A percentile compares a stretch with the other conserved stretches of the same genome.
Conservation (phyloP, 1,140 invertebrate genomes). For the Caenorhabditis tropicalis region DNA sequence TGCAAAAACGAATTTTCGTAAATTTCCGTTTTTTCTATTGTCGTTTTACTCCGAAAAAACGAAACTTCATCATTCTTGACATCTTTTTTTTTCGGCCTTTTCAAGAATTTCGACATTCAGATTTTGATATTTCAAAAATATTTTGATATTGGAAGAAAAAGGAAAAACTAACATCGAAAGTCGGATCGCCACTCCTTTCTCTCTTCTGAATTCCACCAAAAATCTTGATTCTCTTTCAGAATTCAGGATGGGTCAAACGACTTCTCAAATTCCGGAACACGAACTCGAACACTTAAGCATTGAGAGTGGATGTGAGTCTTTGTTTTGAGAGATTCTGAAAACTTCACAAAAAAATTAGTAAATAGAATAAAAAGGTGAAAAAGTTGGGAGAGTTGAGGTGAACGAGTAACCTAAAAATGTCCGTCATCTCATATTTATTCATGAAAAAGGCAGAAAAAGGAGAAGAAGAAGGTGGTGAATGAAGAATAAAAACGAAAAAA, state of each 20-base stretch:
- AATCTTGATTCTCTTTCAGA: neutral
- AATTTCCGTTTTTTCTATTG: neutral
- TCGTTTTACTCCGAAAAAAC: neutral
- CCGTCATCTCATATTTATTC: constrained; percentile 22
- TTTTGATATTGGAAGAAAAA: neutral
- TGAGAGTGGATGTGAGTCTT: constrained; percentile 62
- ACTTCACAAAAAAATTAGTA: neutral
- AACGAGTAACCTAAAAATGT: neutral
- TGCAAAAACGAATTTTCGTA: constrained; percentile 37
- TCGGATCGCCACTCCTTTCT: neutral
- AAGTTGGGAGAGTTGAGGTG: neutral
- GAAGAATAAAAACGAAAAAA: constrained; percentile 4
- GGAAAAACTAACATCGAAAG: neutral
- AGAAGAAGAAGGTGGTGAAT: constrained; percentile 41
- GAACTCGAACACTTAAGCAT: constrained; percentile 58
- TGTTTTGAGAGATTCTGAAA: constrained; percentile 1
- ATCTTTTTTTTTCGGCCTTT: constrained; percentile 19
- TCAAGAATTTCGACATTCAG: neutral
- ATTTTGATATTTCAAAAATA: neutral
- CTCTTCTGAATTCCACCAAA: neutral
- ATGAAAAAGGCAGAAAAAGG: constrained; percentile 3
- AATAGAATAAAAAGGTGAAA: neutral
- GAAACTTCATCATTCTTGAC: neutral
- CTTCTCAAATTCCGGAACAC: constrained; percentile 58
- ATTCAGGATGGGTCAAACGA: constrained; percentile 54